phyloP scores from a whole-genome alignment of 2,888 invertebrate species.

The Ischnus inquisitorius region DNA sequence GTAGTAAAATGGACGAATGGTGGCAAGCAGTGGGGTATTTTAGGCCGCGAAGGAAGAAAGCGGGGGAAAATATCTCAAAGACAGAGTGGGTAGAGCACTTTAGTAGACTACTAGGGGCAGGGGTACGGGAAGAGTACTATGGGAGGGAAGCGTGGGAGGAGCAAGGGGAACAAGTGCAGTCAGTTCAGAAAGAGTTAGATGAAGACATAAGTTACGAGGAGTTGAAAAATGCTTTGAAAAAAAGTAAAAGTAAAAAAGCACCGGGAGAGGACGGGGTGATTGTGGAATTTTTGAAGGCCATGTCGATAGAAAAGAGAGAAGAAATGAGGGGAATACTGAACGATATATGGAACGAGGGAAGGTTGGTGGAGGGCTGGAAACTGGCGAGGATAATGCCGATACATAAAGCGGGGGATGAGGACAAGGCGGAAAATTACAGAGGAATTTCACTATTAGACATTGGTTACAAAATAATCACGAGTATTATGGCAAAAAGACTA shows the following conservation, averaged over 20 bases:
- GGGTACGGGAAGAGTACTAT: background rate
- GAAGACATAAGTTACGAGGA: background rate
- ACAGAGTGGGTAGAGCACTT: conserved; percentile 9
- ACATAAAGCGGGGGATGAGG: background rate
- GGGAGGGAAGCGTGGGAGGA: background rate
- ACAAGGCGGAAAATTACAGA: background rate
- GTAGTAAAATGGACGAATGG: conserved; percentile 16
- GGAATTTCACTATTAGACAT: background rate
- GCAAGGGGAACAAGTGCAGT: background rate
- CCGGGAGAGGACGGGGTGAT: background rate
- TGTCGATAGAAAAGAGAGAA: background rate
- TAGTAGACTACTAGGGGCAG: background rate
- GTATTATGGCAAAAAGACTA: background rate
- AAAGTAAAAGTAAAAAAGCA: background rate
- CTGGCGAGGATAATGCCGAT: conserved; percentile 19
- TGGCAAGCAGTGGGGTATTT: conserved; percentile 9
- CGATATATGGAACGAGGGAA: conserved; percentile 27
- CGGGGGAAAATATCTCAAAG: conserved; percentile 1
- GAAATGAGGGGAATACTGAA: conserved; percentile 23
- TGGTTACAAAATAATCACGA: background rate
- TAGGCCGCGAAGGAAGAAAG: background rate
- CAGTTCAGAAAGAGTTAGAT: background rate
- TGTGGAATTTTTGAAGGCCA: conserved; percentile 30
- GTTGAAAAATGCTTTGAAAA: background rate
- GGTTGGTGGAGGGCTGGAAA: conserved; percentile 33